These are phyloP conservation scores for Chloropsis hardwickii DNA, from an alignment of 2,113 vertebrate genomes.

Conservation along the genomic window DNA sequence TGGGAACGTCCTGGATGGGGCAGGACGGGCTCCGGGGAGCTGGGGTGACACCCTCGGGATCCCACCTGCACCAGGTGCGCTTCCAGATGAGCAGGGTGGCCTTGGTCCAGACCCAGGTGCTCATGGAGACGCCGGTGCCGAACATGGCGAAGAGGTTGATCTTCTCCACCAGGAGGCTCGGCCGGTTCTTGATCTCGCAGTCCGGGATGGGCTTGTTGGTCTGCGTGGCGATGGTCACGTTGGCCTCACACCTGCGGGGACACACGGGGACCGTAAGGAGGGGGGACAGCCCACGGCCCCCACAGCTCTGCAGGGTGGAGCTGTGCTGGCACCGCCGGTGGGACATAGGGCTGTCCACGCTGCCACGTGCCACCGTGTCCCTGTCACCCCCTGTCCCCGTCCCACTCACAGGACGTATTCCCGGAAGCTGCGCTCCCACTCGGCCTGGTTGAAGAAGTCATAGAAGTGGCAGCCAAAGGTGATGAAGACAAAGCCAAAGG, in stretches of 20 bases:
- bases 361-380: neutral
- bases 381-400: fast-evolving
- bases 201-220: constrained; percentile 94
- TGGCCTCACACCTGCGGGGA: constrained; percentile 87
- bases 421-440: constrained; percentile 97
- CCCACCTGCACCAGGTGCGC: constrained; percentile 94
- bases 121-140: constrained; percentile 95
- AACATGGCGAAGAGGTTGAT: constrained; percentile 99
- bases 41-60: neutral
- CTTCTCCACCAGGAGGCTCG: constrained; percentile 94
- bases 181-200: constrained; percentile 95
- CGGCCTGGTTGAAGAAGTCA: constrained; percentile 97
- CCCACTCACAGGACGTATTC: constrained; percentile 92
- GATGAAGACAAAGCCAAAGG: constrained; percentile 95
- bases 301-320: neutral
- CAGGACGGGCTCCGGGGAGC: neutral
- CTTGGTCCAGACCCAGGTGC: constrained; percentile 99
- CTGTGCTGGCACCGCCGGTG: fast-evolving
- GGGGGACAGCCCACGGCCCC: fast-evolving
- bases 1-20: neutral
- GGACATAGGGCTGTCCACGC: fast-evolving
- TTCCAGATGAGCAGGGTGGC: constrained; percentile 98
- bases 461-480: constrained; percentile 98
- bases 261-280: fast-evolving
- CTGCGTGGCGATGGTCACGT: constrained; percentile 93